phyloP scores from a whole-genome alignment of 1,140 invertebrate species.

The Drosophila sechellia region DNA sequence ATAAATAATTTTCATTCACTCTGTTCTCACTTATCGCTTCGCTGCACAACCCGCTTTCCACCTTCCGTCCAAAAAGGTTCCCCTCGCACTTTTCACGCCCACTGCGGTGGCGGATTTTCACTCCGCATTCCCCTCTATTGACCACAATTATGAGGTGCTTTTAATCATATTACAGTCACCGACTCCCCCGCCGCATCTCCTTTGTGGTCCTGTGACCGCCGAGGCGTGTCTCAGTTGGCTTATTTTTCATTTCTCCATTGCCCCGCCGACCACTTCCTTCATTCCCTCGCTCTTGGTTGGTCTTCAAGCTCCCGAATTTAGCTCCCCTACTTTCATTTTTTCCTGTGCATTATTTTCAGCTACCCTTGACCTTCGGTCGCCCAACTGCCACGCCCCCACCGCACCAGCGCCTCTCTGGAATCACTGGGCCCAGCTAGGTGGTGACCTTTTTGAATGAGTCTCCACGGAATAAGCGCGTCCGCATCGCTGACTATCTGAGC shows the following conservation, averaged over 20 bases:
- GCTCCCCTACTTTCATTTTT: background rate
- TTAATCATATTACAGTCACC: slow-evolving; percentile 75
- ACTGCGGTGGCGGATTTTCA: background rate
- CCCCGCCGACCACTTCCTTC: background rate
- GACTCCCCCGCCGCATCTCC: slow-evolving; percentile 1
- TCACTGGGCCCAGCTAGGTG: slow-evolving; percentile 48
- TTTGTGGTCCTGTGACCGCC: slow-evolving; percentile 43
- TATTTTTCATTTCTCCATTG: slow-evolving; percentile 53
- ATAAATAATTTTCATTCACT: too few relatives aligned
- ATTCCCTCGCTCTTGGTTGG: slow-evolving; percentile 18
- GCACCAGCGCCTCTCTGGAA: background rate
- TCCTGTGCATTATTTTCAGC: slow-evolving; percentile 47
- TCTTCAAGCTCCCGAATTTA: too few relatives aligned
- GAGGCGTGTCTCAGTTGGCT: slow-evolving; percentile 57
- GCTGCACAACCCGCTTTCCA: slow-evolving; percentile 40
- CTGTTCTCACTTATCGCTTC: slow-evolving; percentile 53
- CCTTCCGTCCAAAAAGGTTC: slow-evolving; percentile 24
- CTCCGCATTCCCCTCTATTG: slow-evolving; percentile 30
- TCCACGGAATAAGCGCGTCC: slow-evolving; percentile 65
- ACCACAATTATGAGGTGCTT: slow-evolving; percentile 78
- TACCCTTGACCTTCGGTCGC: slow-evolving; percentile 70
- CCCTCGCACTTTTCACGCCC: slow-evolving; percentile 8
- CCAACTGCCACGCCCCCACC: background rate
- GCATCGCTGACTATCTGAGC: slow-evolving; percentile 47
- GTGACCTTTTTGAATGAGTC: slow-evolving; percentile 80